phyloP scores from a whole-genome alignment of 2,113 vertebrate species.

The Zosterops lateralis region DNA sequence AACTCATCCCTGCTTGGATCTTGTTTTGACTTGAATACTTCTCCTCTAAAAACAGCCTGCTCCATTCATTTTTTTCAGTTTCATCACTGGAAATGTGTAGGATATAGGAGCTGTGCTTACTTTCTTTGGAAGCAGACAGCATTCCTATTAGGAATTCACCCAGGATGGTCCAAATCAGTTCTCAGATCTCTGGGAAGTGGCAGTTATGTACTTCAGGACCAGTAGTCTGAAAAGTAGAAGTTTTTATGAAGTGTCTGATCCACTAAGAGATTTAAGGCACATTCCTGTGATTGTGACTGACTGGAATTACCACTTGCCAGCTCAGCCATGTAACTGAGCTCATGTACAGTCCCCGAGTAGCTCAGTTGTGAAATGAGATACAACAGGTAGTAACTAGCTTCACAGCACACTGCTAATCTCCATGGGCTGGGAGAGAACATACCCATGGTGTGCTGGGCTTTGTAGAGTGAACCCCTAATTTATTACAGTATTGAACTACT shows the following conservation, averaged over 20 bases:
- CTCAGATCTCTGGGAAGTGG: background rate
- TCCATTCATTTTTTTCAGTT: background rate
- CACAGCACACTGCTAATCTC: background rate
- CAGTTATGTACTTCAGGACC: background rate
- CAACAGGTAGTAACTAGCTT: background rate
- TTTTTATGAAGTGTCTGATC: background rate
- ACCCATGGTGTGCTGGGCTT: background rate
- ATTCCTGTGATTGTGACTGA: background rate
- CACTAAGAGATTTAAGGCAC: background rate
- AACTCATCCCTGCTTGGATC: background rate
- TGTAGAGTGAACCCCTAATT: background rate
- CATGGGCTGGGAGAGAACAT: background rate
- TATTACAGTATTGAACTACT: background rate
- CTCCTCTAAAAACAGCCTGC: background rate
- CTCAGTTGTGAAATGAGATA: background rate
- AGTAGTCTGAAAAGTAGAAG: background rate
- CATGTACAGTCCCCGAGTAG: accelerated
- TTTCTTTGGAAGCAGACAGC: background rate
- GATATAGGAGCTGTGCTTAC: background rate
- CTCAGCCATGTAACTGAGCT: background rate
- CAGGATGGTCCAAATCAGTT: background rate
- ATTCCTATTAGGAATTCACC: background rate
- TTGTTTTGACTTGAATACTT: background rate
- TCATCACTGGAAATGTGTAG: background rate
- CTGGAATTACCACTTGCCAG: background rate